Conservation (phyloP, 2,797 vertebrate species). For the Leucoraja ocellata region DNA sequence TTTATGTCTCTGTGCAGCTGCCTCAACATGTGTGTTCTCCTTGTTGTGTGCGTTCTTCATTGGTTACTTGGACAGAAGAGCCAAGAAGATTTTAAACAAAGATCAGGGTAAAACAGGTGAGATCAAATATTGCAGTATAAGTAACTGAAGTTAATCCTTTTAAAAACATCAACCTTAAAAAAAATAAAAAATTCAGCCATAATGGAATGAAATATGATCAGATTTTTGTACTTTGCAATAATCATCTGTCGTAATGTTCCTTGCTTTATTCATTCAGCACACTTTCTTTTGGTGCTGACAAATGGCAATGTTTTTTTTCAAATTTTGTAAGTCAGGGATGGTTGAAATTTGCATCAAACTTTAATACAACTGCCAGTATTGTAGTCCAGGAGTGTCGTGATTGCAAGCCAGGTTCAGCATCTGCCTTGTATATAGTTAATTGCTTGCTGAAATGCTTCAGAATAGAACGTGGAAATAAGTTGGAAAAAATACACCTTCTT, state of each 20-base stretch:
- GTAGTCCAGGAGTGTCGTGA: background rate
- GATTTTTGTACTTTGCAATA: background rate
- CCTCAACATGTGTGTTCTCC: constrained; percentile 77
- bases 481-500: no score
- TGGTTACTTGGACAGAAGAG: constrained; percentile 80
- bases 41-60: constrained; percentile 74
- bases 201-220: background rate
- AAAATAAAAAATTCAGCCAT: background rate
- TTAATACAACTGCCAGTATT: background rate
- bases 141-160: background rate
- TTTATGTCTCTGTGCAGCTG: constrained; percentile 55
- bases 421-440: background rate
- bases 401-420: background rate
- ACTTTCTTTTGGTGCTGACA: background rate
- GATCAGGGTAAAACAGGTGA: constrained; percentile 78
- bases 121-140: constrained; percentile 7
- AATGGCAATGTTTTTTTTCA: background rate
- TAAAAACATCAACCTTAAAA: background rate
- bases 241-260: background rate
- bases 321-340: background rate
- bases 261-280: no score
- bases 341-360: background rate
- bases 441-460: background rate
- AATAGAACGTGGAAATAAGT: background rate
- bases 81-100: constrained; percentile 83